Evolutionary conservation across 2,113 vertebrate species (phyloP).

Genomic region (Hyperopisus bebe): DNA sequence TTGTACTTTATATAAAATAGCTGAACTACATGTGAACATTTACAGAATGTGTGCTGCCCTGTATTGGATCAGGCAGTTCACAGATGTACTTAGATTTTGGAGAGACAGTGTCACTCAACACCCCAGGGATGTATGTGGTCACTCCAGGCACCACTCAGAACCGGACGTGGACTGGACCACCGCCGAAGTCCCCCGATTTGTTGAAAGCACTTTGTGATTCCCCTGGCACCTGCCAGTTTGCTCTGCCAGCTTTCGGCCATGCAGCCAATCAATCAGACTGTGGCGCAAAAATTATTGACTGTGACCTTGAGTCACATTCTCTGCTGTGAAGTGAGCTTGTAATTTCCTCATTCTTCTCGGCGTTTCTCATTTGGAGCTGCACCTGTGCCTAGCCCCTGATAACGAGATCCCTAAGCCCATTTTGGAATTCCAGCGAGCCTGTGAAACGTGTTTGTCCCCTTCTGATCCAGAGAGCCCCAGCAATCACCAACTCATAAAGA

Average conservation of each 20-base stretch:
- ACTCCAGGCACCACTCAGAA: conserved; percentile 31
- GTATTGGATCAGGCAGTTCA: background rate
- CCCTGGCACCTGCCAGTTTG: conserved; percentile 57
- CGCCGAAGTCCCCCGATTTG: conserved; percentile 51
- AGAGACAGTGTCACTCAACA: background rate
- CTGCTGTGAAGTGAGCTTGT: conserved; percentile 25
- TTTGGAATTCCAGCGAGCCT: conserved; percentile 30
- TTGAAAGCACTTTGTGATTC: conserved; percentile 59
- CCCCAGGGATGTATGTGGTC: background rate
- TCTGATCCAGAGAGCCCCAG: conserved; percentile 10
- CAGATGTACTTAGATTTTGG: background rate
- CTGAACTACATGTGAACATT: background rate
- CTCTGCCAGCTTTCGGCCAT: conserved; percentile 60
- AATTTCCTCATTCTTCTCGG: conserved; percentile 34
- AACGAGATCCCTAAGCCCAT: conserved; percentile 29
- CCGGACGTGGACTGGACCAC: background rate
- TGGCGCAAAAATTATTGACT: conserved; percentile 42
- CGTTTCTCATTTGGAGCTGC: conserved; percentile 53
- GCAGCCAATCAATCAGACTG: conserved; percentile 58
- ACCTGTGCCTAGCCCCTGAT: conserved; percentile 55
- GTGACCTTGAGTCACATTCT: conserved; percentile 55
- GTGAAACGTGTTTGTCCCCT: background rate
- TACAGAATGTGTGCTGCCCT: background rate
- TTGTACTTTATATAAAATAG: background rate
- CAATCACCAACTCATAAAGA: conserved; percentile 6